Conservation (phyloP, 2,888 invertebrate genomes). For the Acleris literana region DNA sequence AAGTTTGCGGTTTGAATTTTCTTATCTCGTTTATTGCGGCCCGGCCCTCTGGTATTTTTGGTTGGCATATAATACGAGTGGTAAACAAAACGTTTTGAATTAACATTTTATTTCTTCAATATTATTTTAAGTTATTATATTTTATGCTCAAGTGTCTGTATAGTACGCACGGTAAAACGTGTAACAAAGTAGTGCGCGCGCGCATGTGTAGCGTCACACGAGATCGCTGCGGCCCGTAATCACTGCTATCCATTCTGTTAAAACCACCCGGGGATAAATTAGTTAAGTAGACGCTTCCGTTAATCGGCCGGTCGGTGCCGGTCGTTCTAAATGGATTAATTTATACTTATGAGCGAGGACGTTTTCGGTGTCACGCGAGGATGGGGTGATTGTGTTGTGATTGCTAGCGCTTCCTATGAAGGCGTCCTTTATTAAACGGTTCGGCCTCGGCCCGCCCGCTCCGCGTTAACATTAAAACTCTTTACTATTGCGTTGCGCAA, state of each 20-base stretch:
- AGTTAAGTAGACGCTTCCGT: constrained; percentile 85
- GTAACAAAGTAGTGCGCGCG: constrained; percentile 47
- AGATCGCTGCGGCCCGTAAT: constrained; percentile 73
- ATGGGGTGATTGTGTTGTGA: constrained; percentile 83
- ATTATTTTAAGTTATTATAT: too few relatives aligned
- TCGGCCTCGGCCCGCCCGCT: constrained; percentile 45
- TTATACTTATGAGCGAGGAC: constrained; percentile 84
- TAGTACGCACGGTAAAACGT: not conserved
- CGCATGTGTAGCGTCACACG: constrained; percentile 64
- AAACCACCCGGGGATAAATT: constrained; percentile 84
- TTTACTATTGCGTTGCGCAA: constrained; percentile 39
- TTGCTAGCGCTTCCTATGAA: constrained; percentile 80
- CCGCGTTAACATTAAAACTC: constrained; percentile 37
- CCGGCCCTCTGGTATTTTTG: constrained; percentile 31
- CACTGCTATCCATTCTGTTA: constrained; percentile 85
- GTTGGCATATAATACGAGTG: constrained; percentile 11
- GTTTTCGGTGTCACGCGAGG: constrained; percentile 83
- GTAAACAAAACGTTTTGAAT: constrained; percentile 24
- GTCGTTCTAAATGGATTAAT: constrained; percentile 84
- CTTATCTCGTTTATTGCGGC: constrained; percentile 37
- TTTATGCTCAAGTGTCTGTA: too few relatives aligned
- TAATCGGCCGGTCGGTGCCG: constrained; percentile 81
- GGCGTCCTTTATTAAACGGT: constrained; percentile 72
- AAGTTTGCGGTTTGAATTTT: constrained; percentile 38
- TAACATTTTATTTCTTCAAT: constrained; percentile 49